phyloP scores from a whole-genome alignment of 2,888 invertebrate species.

The Colletes collaris region DNA sequence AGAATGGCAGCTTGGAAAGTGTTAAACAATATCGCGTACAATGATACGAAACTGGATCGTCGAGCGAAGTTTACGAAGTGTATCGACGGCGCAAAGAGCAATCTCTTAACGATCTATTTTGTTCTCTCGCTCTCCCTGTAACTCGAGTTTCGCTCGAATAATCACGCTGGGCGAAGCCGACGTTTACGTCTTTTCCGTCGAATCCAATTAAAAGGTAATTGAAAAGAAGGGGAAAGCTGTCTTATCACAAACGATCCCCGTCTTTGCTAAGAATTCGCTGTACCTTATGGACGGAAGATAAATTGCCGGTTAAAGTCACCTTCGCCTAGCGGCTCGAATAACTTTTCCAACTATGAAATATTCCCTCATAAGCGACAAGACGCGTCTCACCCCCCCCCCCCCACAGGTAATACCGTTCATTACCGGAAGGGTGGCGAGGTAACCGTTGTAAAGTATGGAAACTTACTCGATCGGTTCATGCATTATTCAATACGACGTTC shows the following conservation, averaged over 20 bases:
- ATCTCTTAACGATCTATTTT: slow-evolving; percentile 44
- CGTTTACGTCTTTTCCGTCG: slow-evolving; percentile 39
- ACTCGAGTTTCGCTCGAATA: slow-evolving; percentile 42
- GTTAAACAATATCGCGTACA: slow-evolving; percentile 3
- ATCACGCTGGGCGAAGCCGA: slow-evolving; percentile 32
- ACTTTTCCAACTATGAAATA: slow-evolving; percentile 75
- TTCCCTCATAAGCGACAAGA: slow-evolving; percentile 69
- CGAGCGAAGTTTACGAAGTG: slow-evolving; percentile 15
- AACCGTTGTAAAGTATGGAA: slow-evolving; percentile 45
- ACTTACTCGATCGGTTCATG: slow-evolving; percentile 65
- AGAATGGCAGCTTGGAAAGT: not conserved
- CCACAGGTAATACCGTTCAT: slow-evolving; percentile 67
- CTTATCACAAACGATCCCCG: slow-evolving; percentile 18
- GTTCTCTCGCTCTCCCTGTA: not conserved
- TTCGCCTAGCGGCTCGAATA: slow-evolving; percentile 40
- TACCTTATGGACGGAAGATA: slow-evolving; percentile 50
- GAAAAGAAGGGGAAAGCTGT: slow-evolving; percentile 30
- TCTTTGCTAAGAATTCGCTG: slow-evolving; percentile 37
- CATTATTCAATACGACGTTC: slow-evolving; percentile 60
- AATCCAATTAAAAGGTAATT: slow-evolving; percentile 63
- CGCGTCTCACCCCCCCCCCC: slow-evolving; percentile 46
- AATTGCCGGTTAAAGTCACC: slow-evolving; percentile 62
- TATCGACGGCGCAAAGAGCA: slow-evolving; percentile 13
- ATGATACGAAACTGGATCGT: slow-evolving; percentile 14
- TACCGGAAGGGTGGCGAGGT: slow-evolving; percentile 49